Conservation (phyloP, 2,888 invertebrate species). For the Nemotelus nigrinus region DNA sequence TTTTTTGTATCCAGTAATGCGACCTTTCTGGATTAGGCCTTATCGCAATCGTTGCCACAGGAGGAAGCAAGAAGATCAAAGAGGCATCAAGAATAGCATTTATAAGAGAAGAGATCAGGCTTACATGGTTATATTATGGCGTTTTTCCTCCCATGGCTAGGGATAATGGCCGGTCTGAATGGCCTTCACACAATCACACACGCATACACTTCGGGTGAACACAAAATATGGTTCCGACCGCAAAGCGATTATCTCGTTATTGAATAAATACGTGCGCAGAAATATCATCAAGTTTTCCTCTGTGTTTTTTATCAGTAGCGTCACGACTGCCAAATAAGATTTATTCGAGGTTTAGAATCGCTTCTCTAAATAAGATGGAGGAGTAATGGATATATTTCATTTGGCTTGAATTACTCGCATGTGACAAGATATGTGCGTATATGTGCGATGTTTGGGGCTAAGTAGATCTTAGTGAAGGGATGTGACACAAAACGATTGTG, state of each 20-base stretch:
- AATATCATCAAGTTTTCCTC: conserved; percentile 20
- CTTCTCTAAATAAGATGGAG: background rate
- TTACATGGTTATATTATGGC: conserved; percentile 37
- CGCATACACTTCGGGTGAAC: background rate
- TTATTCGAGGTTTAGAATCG: conserved; percentile 23
- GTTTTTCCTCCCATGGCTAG: conserved; percentile 9
- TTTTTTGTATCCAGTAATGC: conserved; percentile 35
- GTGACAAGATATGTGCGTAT: too few species aligned
- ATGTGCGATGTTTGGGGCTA: too few species aligned
- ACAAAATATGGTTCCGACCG: conserved; percentile 27
- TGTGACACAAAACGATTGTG: too few species aligned
- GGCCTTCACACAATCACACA: conserved; percentile 8
- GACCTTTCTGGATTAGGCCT: conserved; percentile 42
- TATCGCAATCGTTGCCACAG: conserved; percentile 33
- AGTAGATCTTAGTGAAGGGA: too few species aligned
- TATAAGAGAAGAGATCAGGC: conserved; percentile 29
- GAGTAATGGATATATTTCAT: conserved; percentile 33
- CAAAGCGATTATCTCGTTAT: conserved; percentile 40
- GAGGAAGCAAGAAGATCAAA: conserved; percentile 38
- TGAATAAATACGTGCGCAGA: conserved; percentile 36
- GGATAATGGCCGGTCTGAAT: conserved; percentile 25
- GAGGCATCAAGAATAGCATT: conserved; percentile 32
- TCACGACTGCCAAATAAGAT: conserved; percentile 38
- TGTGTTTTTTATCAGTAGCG: conserved; percentile 24
- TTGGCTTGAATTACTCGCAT: background rate